phyloP scores from a whole-genome alignment of 2,113 vertebrate genomes.

The Trogon surrucura region DNA sequence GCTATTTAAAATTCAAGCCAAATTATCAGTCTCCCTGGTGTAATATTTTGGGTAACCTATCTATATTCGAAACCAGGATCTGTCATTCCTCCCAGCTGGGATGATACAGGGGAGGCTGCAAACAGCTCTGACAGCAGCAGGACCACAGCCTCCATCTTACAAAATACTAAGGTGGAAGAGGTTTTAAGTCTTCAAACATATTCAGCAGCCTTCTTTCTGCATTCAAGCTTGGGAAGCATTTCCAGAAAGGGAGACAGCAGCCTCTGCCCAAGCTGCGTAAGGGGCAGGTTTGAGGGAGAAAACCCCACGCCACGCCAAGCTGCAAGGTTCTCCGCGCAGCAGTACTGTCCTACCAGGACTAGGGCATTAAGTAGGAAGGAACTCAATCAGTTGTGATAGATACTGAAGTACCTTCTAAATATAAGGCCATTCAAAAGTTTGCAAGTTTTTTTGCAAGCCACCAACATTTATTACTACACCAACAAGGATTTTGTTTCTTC shows the following conservation, averaged over 20 bases:
- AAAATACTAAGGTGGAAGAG: not conserved
- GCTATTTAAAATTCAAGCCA: not conserved
- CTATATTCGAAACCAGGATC: not conserved
- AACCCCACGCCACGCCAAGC: accelerated
- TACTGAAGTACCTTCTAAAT: not conserved
- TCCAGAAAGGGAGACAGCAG: not conserved
- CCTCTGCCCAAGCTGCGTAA: not conserved
- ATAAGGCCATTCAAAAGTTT: not conserved
- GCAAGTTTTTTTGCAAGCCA: not conserved
- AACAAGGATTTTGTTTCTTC: not conserved
- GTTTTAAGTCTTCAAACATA: not conserved
- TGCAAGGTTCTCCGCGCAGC: not conserved
- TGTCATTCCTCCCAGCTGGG: not conserved
- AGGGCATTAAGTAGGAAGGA: not conserved
- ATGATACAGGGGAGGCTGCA: not conserved
- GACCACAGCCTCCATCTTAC: not conserved
- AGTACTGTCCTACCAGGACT: not conserved
- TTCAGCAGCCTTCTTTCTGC: not conserved
- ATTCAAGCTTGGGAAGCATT: not conserved
- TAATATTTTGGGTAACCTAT: not conserved
- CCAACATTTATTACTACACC: not conserved
- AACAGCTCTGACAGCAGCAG: not conserved
- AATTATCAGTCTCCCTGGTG: not conserved
- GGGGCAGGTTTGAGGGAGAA: not conserved
- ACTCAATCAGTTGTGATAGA: not conserved